Base-by-base conservation (phyloP, 2,888 invertebrate genomes). In the Leptinotarsa tumamoca region DNA sequence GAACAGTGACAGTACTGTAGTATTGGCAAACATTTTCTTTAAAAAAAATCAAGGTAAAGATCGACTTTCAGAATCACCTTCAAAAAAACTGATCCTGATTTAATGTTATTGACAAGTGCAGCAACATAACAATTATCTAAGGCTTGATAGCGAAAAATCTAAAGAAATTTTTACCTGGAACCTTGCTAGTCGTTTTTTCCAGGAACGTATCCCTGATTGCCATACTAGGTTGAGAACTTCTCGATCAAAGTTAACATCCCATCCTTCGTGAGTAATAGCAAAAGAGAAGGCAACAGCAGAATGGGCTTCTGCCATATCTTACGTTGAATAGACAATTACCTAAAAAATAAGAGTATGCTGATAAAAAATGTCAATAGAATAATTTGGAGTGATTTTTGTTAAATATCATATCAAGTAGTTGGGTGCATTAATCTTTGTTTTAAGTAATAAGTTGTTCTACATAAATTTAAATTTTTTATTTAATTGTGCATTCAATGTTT, bases 261-360 rank as follows among this genome's bases (percentile, higher is more conserved):
- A 96, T 82, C 99, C 99, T 88, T 99, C 99, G 88, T 98, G 98
- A 79, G 98, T 98, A 85, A 99, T 97, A 68, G 96, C 93, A 89
- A 99, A 98, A 72, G 97, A 97, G 89, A 99, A 98, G 79, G 98
- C 98, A 80, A 98, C 98, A 73, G 98, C 98, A 80, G 96, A 94
- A 90, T 98, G 98, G 82, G 98, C 98, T 95, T 99, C 98, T 86
- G 98, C 98, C 98, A 99, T 99, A 50, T 15, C 66, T 76, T 54
- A 80, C 27, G 63, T 33, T 63, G 63, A 15, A 33, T n/a, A 18
- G 18, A 17, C 63, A 43, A n/a, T 17, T 63, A 43, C 43, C 58
- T 58, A 17, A 43, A 63, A 17, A 5, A 52, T 17, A 17, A 13
- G 1, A 52, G n/a, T n/a, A 15, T 15, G 4, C 4, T 4, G 23